Percentiles rank a stretch among this genome's conserved stretches.
Evolutionary conservation across 2,888 invertebrate species (phyloP).

Genomic region (Myopa tessellatipennis): DNA sequence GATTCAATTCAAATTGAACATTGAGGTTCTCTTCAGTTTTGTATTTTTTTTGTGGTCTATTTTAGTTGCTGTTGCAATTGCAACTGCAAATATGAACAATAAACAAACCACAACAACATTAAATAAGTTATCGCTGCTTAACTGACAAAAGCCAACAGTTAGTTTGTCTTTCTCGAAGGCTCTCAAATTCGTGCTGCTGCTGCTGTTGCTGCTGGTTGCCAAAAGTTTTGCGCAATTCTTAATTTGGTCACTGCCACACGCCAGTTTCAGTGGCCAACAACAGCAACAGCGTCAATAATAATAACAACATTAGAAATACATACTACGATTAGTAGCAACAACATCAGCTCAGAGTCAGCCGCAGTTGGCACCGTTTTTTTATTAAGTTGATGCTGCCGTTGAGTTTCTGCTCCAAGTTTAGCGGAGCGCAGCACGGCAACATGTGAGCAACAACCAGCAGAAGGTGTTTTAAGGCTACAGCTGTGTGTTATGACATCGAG

Average conservation of each 20-base stretch:
- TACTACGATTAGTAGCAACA: neutral
- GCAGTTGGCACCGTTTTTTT: slow-evolving; percentile 9
- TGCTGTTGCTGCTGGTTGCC: slow-evolving; percentile 16
- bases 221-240: slow-evolving; percentile 40
- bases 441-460: neutral
- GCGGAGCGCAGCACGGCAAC: neutral
- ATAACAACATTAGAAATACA: neutral
- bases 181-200: neutral
- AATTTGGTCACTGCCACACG: slow-evolving; percentile 45
- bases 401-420: neutral
- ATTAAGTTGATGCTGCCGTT: neutral
- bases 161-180: neutral
- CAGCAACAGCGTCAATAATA: slow-evolving; percentile 2
- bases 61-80: neutral
- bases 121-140: slow-evolving; percentile 22
- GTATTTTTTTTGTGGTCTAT: neutral
- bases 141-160: neutral
- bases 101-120: neutral
- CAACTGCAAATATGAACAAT: neutral
- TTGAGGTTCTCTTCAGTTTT: neutral
- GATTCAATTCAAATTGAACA: too few species aligned
- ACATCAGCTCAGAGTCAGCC: neutral
- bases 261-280: slow-evolving; percentile 24
- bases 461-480: slow-evolving; percentile 2
- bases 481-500: slow-evolving; percentile 4